Evolutionary conservation across 2,797 vertebrate genomes (phyloP).

Genomic region (Rallus crepitans): DNA sequence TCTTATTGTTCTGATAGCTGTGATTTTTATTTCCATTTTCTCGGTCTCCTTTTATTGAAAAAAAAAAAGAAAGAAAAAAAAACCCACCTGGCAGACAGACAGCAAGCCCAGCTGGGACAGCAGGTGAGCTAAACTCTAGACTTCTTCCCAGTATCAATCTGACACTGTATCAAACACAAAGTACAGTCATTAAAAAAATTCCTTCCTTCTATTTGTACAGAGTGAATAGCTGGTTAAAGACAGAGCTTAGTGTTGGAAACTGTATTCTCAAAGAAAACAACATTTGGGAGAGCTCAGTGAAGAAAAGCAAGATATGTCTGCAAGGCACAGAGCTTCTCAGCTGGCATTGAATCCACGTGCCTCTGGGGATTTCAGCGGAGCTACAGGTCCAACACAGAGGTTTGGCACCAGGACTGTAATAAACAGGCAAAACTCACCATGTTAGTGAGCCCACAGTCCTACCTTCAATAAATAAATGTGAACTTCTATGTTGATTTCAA

Average conservation of each 20-base stretch:
- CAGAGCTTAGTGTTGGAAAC: neutral
- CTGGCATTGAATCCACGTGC: neutral
- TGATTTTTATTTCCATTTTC: constrained; percentile 32
- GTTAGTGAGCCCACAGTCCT: neutral
- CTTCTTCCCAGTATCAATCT: constrained; percentile 40
- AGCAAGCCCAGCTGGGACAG: constrained; percentile 44
- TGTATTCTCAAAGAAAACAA: constrained; percentile 1
- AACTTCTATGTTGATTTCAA: neutral
- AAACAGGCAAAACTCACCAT: neutral
- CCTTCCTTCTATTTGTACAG: constrained; percentile 36
- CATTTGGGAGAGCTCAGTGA: neutral
- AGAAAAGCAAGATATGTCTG: neutral
- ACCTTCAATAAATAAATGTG: neutral
- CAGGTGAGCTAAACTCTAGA: constrained; percentile 59
- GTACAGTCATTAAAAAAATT: constrained; percentile 46
- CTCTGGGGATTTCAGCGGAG: neutral
- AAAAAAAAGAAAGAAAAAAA: neutral
- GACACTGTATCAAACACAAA: constrained; percentile 61
- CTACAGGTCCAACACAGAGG: neutral
- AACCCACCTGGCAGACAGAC: neutral
- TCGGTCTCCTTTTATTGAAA: neutral
- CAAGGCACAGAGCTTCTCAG: neutral
- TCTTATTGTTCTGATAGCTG: constrained; percentile 26
- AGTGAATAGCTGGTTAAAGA: neutral
- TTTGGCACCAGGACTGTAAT: neutral